Percentiles rank a stretch among this genome's conserved stretches.
These are phyloP conservation scores for Charaxes varanes DNA, from an alignment of 1,140 invertebrate genomes.

Conservation along the genomic window DNA sequence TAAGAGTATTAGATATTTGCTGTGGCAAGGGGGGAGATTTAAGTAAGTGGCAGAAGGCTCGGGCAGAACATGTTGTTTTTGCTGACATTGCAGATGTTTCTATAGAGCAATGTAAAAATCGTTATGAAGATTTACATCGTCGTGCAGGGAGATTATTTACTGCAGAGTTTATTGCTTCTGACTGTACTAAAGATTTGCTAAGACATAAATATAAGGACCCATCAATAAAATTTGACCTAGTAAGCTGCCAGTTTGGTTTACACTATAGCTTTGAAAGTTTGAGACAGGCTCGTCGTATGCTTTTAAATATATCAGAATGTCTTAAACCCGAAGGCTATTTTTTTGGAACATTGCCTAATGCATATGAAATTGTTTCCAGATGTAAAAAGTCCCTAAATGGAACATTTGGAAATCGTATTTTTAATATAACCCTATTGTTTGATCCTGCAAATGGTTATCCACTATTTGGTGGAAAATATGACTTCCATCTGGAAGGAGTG, in stretches of 20 bases:
- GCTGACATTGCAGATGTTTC: slow-evolving; percentile 95
- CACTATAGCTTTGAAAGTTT: slow-evolving; percentile 97
- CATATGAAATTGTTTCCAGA: slow-evolving; percentile 88
- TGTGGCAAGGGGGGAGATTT: slow-evolving; percentile 98
- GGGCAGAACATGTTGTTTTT: slow-evolving; percentile 91
- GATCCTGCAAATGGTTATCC: slow-evolving; percentile 82
- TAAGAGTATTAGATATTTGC: slow-evolving; percentile 84
- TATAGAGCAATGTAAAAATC: slow-evolving; percentile 87
- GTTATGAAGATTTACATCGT: slow-evolving; percentile 79
- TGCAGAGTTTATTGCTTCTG: slow-evolving; percentile 94
- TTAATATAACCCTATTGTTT: slow-evolving; percentile 86
- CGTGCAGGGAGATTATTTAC: slow-evolving; percentile 76
- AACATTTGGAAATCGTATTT: slow-evolving; percentile 92
- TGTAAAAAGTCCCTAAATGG: slow-evolving; percentile 76
- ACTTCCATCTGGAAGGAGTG: slow-evolving; percentile 95
- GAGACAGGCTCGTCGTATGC: slow-evolving; percentile 93
- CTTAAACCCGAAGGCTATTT: slow-evolving; percentile 94
- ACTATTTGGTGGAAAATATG: slow-evolving; percentile 96
- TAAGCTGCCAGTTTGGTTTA: slow-evolving; percentile 98
- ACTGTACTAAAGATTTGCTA: slow-evolving; percentile 90
- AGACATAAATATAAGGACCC: slow-evolving; percentile 83
- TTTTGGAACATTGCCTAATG: slow-evolving; percentile 96
- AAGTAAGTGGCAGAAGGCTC: slow-evolving; percentile 93
- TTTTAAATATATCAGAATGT: slow-evolving; percentile 93
- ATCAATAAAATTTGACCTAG: slow-evolving; percentile 88